Percentiles rank a stretch among this genome's conserved stretches.
phyloP scores from a whole-genome alignment of 2,888 invertebrate species.

The Sphaerophoria taeniata region DNA sequence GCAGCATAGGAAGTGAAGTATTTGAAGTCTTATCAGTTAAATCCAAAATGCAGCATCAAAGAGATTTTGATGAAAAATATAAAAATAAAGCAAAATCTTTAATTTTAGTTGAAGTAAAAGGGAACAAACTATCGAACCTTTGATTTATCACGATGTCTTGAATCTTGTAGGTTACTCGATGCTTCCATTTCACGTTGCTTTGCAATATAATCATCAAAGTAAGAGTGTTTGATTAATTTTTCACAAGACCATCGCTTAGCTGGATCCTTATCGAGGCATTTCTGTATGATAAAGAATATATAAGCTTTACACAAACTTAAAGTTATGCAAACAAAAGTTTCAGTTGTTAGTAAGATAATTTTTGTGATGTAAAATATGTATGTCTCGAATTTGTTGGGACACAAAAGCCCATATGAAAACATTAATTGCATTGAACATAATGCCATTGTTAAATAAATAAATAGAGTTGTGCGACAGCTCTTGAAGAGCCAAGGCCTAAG shows the following conservation, averaged over 20 bases:
- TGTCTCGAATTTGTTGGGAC: no score
- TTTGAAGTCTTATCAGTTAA: conserved; percentile 81
- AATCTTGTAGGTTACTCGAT: conserved; percentile 80
- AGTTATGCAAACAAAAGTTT: not conserved
- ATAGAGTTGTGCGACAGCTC: no score
- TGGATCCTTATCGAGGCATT: conserved; percentile 98
- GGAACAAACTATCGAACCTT: conserved; percentile 83
- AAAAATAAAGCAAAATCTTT: conserved; percentile 42
- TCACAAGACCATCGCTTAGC: conserved; percentile 95
- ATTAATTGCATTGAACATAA: no score
- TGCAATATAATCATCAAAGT: conserved; percentile 95
- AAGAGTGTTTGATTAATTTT: conserved; percentile 93
- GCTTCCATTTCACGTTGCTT: conserved; percentile 87
- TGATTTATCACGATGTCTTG: conserved; percentile 84
- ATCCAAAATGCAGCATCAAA: not conserved
- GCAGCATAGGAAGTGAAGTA: conserved; percentile 82
- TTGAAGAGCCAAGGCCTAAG: no score
- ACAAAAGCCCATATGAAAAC: no score
- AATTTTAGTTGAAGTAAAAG: conserved; percentile 65
- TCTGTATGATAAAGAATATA: conserved; percentile 84
- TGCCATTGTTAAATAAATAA: no score
- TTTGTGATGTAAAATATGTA: no score
- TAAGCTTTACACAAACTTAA: not conserved
- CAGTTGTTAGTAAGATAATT: not conserved
- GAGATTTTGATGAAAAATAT: not conserved